Base-by-base conservation (phyloP, 1,140 invertebrate species). In the Scaptomyza pallida region DNA sequence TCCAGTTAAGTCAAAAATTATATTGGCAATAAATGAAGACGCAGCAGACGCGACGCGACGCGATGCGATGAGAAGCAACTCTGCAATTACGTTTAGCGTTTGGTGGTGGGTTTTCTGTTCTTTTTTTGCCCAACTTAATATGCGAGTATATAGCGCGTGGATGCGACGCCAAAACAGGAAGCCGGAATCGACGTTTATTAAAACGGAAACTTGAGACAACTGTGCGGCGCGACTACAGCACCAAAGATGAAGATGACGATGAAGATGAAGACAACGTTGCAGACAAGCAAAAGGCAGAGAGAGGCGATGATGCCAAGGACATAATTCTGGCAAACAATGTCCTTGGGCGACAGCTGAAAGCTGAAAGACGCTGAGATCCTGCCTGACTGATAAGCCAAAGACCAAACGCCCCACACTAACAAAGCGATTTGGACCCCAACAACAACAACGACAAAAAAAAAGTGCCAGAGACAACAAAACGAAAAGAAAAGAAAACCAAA, bases 151-250 rank as follows among this genome's bases (percentile, higher is more conserved):
- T 63, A 55, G 65, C 30, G 54, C 52, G 59, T 70, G 79, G 61
- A 62, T 72, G 50, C 50, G 81, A 63, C 72, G 82, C 64, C 81
- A 88, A 88, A 86, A 86, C 81, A 86, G 82, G 82, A 86, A 88
- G 82, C 82, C 82, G 82, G 82, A 86, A 88, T 88, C 82, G 82
- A 82, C 82, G 82, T 86, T 86, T 86, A 86, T 86, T 86, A 86
- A 86, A 86, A 86, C 82, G 82, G 82, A 86, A 86, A 88, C 82
- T 88, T 67, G 78, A 86, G 82, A 88, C 81, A 86, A 86, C 82
- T 81, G 81, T 86, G 81, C 81, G 81, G 81, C 81, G 60, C 30
- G 30, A 45, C 51, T 54, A 51, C n/a, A 40, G 10, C 35, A 23
- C 19, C 10, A 48, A 40, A 48, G 21, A 13, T 56, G 23, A 56